These are phyloP conservation scores for Sylvicola cinctus DNA, from an alignment of 2,888 invertebrate genomes.

Conservation along the genomic window DNA sequence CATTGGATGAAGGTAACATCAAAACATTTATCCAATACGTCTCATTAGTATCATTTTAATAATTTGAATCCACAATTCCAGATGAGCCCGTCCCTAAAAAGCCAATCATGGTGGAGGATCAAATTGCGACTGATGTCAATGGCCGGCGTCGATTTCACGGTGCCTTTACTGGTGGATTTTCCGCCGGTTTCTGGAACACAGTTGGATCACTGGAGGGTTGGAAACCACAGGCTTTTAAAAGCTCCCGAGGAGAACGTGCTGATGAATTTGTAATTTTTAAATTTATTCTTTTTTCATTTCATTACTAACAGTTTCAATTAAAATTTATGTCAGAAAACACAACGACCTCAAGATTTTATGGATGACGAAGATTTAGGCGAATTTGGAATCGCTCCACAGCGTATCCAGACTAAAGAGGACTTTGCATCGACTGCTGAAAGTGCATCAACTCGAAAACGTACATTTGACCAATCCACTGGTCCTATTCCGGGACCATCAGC, in stretches of 20 bases:
- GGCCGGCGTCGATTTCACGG: conserved; percentile 91
- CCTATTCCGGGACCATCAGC: conserved; percentile 41
- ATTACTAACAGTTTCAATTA: not conserved
- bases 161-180: conserved; percentile 95
- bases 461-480: conserved; percentile 14
- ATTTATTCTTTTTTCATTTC: not conserved
- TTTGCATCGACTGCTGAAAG: conserved; percentile 27
- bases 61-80: no score
- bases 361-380: conserved; percentile 91
- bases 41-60: conserved; percentile 2
- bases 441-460: conserved; percentile 19
- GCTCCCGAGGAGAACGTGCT: conserved; percentile 56
- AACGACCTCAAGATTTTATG: conserved; percentile 88
- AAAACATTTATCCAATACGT: not conserved
- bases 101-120: conserved; percentile 62
- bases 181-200: conserved; percentile 92
- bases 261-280: conserved; percentile 8
- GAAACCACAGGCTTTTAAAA: conserved; percentile 77
- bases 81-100: no score
- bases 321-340: conserved; percentile 26
- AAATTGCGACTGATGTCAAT: conserved; percentile 72
- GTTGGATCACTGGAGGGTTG: conserved; percentile 94
- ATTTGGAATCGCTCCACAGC: conserved; percentile 85
- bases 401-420: conserved; percentile 57
- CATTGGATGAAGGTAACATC: conserved; percentile 51